phyloP scores from a whole-genome alignment of 2,113 vertebrate species.

The Coregonus clupeaformis region DNA sequence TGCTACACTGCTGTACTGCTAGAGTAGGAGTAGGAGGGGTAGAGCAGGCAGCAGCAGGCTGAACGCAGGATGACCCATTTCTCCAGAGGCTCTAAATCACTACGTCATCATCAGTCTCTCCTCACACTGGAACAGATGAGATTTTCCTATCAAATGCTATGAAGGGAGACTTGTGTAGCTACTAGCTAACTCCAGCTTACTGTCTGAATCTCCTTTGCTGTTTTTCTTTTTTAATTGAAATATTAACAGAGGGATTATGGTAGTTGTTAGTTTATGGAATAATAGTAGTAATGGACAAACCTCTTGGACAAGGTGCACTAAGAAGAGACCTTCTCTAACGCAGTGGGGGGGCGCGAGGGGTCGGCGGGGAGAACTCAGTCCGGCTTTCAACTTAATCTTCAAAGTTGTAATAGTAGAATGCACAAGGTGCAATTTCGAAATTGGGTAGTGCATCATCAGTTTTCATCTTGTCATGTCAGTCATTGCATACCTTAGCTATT shows the following conservation, averaged over 20 bases:
- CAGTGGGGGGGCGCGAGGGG: too few relatives aligned
- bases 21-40: background rate
- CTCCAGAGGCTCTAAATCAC: conserved; percentile 39
- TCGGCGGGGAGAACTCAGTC: too few relatives aligned
- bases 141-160: background rate
- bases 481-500: too few relatives aligned
- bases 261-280: too few relatives aligned
- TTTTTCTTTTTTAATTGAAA: background rate
- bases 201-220: background rate
- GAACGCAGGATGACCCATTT: conserved; percentile 44
- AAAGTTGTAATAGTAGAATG: too few relatives aligned
- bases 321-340: too few relatives aligned
- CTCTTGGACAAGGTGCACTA: too few relatives aligned
- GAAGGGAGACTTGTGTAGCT: background rate
- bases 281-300: too few relatives aligned
- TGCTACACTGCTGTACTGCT: background rate
- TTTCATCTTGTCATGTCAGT: too few relatives aligned
- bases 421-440: too few relatives aligned
- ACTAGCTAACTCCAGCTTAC: background rate
- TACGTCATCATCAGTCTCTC: conserved; percentile 45
- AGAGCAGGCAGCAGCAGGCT: conserved; percentile 18
- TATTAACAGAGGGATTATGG: background rate
- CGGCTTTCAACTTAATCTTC: too few relatives aligned
- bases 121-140: conserved; percentile 35
- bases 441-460: too few relatives aligned